These are phyloP conservation scores for Loxodonta africana DNA, from an alignment of 2,113 vertebrate genomes.

Conservation along the genomic window DNA sequence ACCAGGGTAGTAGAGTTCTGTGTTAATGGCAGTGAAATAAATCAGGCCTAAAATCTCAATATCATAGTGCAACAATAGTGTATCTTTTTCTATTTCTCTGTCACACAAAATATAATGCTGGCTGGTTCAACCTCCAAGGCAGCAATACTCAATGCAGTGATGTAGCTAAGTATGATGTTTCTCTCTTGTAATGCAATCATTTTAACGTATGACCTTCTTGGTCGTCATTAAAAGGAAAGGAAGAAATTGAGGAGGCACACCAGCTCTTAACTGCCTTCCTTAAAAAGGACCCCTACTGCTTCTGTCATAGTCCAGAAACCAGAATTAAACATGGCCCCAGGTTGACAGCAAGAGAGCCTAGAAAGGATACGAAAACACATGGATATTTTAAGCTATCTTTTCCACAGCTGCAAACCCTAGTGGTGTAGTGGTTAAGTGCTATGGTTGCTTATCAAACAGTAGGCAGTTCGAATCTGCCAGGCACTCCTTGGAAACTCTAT, in stretches of 20 bases:
- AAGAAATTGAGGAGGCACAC: background rate
- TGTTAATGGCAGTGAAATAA: background rate
- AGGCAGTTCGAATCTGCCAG: too few species aligned
- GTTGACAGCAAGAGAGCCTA: background rate
- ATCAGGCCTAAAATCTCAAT: background rate
- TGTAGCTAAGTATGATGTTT: background rate
- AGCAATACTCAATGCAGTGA: background rate
- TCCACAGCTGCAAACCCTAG: too few species aligned
- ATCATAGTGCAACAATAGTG: background rate
- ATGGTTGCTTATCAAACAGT: too few species aligned
- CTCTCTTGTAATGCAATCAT: background rate
- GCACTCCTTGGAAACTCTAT: too few species aligned
- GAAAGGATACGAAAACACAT: background rate
- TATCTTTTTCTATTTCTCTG: background rate
- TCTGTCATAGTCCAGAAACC: background rate
- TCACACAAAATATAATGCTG: background rate
- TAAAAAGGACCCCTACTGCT: background rate
- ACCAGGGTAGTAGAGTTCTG: background rate
- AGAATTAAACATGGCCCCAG: background rate
- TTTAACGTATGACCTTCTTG: background rate
- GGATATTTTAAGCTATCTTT: background rate
- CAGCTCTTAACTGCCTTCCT: background rate
- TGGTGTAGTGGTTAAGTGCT: too few species aligned
- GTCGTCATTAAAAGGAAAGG: background rate
- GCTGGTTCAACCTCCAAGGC: background rate